Evolutionary conservation across 2,888 invertebrate species (phyloP).

Genomic region (Hesperia comma): DNA sequence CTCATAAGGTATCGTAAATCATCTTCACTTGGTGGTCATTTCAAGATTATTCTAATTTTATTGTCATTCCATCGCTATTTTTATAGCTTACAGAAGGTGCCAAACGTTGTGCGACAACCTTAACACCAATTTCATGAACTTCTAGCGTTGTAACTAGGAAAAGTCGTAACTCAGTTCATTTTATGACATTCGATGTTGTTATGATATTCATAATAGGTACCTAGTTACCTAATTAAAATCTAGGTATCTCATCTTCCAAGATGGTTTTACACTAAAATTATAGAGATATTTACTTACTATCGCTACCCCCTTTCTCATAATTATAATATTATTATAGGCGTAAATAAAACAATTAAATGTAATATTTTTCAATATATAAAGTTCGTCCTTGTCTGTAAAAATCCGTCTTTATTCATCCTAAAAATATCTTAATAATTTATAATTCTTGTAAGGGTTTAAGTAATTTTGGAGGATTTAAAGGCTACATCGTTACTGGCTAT

Average conservation of each 20-base stretch:
- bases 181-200: not conserved
- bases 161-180: too few species aligned
- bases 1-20: too few species aligned
- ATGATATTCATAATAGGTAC: not conserved
- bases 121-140: too few species aligned
- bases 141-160: too few species aligned
- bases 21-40: not conserved
- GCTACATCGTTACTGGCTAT: constrained; percentile 36
- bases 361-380: not conserved
- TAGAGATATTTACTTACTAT: not conserved
- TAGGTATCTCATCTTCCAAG: not conserved
- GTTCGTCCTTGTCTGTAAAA: constrained; percentile 14
- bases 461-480: constrained; percentile 33
- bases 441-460: constrained; percentile 13
- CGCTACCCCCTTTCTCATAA: constrained; percentile 1
- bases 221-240: not conserved
- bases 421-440: constrained; percentile 5
- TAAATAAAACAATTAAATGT: not conserved
- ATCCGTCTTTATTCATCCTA: constrained; percentile 14
- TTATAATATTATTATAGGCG: not conserved
- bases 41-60: not conserved
- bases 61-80: not conserved
- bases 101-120: not conserved
- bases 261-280: not conserved
- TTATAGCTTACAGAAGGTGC: not conserved